Evolutionary conservation across 1,140 invertebrate species (phyloP).

Genomic region (Ooceraea biroi): DNA sequence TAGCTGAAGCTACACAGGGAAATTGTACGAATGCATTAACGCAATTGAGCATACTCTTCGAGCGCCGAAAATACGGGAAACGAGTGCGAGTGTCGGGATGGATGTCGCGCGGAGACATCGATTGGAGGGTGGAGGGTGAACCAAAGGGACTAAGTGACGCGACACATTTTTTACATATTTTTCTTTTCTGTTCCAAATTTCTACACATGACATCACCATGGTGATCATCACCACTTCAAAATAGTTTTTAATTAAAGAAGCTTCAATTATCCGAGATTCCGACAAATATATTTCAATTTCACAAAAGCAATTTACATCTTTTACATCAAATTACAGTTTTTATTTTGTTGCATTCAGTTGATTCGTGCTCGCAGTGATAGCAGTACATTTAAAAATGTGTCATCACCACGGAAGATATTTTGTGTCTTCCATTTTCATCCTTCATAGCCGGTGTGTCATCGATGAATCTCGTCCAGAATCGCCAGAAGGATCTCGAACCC

Average conservation of each 20-base stretch:
- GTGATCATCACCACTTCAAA: neutral
- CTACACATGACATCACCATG: neutral
- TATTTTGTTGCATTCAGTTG: no score
- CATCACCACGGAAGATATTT: no score
- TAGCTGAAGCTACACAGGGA: constrained; percentile 13
- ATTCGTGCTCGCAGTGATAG: no score
- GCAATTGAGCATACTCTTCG: constrained; percentile 31
- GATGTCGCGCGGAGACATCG: neutral
- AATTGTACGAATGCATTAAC: constrained; percentile 60
- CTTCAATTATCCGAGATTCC: no score
- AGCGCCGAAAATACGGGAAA: constrained; percentile 21
- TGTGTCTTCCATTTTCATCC: neutral
- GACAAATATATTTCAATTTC: no score
- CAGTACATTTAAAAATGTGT: no score
- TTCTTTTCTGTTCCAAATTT: constrained; percentile 8
- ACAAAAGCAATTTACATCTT: no score
- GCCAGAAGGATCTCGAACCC: constrained; percentile 51
- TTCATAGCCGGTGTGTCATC: neutral
- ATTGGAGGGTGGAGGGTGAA: constrained; percentile 19
- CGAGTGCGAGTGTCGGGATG: constrained; percentile 14
- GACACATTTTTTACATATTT: neutral
- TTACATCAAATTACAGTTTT: no score
- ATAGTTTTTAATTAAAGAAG: no score
- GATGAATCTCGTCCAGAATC: constrained; percentile 29
- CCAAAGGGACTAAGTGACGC: neutral